Evolutionary conservation across 2,797 vertebrate genomes (phyloP).

Genomic region (Sebastes nivosus): DNA sequence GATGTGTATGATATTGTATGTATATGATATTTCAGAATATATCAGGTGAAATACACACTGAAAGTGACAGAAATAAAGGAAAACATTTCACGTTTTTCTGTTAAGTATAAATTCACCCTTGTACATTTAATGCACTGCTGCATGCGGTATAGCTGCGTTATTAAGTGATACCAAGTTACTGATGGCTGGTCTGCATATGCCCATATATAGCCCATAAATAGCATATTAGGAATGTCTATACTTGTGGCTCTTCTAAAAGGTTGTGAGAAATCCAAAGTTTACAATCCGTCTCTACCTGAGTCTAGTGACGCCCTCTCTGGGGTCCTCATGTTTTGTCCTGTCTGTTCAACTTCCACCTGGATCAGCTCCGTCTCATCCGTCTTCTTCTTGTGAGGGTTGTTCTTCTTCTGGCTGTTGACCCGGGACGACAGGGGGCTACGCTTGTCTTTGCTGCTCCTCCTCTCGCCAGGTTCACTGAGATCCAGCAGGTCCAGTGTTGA

Average conservation of each 20-base stretch:
- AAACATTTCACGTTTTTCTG: neutral
- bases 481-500: conserved; percentile 96
- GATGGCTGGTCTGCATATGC: neutral
- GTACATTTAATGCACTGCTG: neutral
- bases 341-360: conserved; percentile 90
- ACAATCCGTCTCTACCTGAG: conserved; percentile 84
- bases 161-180: neutral
- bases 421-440: conserved; percentile 84
- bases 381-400: conserved; percentile 88
- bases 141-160: neutral
- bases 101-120: neutral
- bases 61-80: neutral
- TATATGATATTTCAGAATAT: neutral
- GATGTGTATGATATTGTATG: neutral
- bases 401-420: conserved; percentile 83
- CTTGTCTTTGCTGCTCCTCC: conserved; percentile 89
- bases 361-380: conserved; percentile 93
- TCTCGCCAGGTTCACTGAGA: conserved; percentile 93
- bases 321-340: conserved; percentile 80
- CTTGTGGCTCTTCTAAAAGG: neutral
- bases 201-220: no score
- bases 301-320: conserved; percentile 89
- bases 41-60: neutral
- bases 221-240: neutral
- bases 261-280: neutral